Evolutionary conservation across 2,888 invertebrate species (phyloP).

Genomic region (Metellina segmentata): DNA sequence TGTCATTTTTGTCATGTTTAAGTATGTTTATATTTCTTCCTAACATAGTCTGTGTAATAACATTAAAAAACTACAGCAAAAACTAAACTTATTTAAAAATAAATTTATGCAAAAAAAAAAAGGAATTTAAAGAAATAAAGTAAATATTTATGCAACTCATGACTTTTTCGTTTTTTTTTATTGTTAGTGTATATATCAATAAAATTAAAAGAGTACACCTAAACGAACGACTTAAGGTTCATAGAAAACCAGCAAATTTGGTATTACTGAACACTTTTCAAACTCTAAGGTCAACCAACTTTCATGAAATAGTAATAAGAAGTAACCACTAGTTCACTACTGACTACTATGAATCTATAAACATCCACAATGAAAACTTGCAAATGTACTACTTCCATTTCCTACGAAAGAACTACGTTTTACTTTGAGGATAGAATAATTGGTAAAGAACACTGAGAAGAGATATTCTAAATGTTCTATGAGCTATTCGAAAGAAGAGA

Average conservation of each 20-base stretch:
- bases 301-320: conserved; percentile 25
- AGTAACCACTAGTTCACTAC: conserved; percentile 35
- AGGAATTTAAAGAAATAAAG: no score
- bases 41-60: no score
- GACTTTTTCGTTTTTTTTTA: no score
- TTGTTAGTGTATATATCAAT: no score
- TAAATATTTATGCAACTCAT: no score
- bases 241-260: background rate
- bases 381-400: conserved; percentile 35
- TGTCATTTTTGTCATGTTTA: no score
- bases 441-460: conserved; percentile 26
- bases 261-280: conserved; percentile 48
- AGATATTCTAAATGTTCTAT: conserved; percentile 48
- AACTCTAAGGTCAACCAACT: conserved; percentile 11
- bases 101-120: no score
- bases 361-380: conserved; percentile 51
- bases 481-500: conserved; percentile 47
- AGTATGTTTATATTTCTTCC: no score
- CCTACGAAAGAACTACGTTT: conserved; percentile 37
- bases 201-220: no score
- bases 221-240: no score
- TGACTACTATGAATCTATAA: conserved; percentile 38
- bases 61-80: no score
- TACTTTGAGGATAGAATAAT: conserved; percentile 37
- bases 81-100: no score